Evolutionary conservation across 2,888 invertebrate species (phyloP), one percentile per base, ranked within the genome.

Genomic region (Platypus cylindrus): DNA sequence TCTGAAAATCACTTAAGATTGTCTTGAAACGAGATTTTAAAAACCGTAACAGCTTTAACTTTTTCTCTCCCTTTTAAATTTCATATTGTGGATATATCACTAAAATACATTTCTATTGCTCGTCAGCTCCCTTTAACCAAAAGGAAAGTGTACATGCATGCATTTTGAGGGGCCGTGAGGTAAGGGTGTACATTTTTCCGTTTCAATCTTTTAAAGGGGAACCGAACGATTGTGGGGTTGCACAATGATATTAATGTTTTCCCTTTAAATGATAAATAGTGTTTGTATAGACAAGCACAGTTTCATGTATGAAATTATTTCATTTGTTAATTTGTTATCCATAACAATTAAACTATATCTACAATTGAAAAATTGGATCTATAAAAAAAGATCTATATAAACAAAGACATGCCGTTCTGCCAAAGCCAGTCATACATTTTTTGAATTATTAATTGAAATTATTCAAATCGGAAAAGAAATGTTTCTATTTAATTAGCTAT

Each of bases 131-230:
- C 40, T 37, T 40, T 37, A 40, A 40, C n/a, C n/a, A n/a, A n/a
- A n/a, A n/a, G n/a, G n/a, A n/a, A n/a, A n/a, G 36, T 36, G 26
- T 36, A 36, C 34, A 37, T 29, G 35, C 40, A 40, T 35, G 40
- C 40, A 40, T 40, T n/a, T n/a, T n/a, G n/a, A n/a, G 40, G 37
- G 37, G 40, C 40, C 37, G 40, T 37, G 37, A 37, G 40, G 40
- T 37, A 40, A 40, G 9, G 40, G 40, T n/a, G 40, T 40, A 37
- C 40, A 34, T 40, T 40, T 40, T 40, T 40, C 30, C 29, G 37
- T 40, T 40, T 34, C 26, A 32, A 32, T 30, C 40, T 37, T 37
- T 20, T 40, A 37, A 40, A 40, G 40, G 40, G 37, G 34, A 34
- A 37, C 23, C 32, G 26, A 32, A 32, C 40, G 18, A 37, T 40